Evolutionary conservation across 2,888 invertebrate genomes (phyloP).

Genomic region (Timema podura): DNA sequence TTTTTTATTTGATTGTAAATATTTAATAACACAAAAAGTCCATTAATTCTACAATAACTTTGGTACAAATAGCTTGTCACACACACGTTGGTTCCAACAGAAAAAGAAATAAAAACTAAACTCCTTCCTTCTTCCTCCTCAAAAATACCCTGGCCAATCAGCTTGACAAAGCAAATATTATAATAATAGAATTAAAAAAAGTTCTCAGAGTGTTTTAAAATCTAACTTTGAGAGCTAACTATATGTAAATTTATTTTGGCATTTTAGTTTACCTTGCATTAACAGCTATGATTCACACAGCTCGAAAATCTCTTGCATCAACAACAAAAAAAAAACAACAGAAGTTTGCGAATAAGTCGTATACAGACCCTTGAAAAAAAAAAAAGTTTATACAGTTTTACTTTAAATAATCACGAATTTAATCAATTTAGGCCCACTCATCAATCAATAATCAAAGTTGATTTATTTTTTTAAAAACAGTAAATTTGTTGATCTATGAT

Average conservation of each 20-base stretch:
- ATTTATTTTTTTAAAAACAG: too few species aligned
- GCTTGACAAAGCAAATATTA: slow-evolving; percentile 13
- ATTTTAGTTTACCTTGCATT: background rate
- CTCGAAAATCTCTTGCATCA: too few species aligned
- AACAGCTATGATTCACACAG: too few species aligned
- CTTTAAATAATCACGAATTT: too few species aligned
- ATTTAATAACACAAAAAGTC: slow-evolving; percentile 34
- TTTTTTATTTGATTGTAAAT: slow-evolving; percentile 27
- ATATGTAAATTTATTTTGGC: slow-evolving; percentile 3
- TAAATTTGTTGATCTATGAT: too few species aligned
- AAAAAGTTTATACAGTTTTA: too few species aligned
- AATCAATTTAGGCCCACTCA: too few species aligned
- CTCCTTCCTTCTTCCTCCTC: background rate
- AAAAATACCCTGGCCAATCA: slow-evolving; percentile 9
- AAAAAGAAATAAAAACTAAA: background rate
- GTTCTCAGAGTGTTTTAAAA: slow-evolving; percentile 7
- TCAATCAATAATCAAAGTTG: too few species aligned
- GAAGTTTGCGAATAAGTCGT: too few species aligned
- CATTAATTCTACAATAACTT: slow-evolving; percentile 33
- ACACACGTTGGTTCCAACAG: slow-evolving; percentile 12
- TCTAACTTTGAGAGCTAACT: background rate
- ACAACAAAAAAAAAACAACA: too few species aligned
- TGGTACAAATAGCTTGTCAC: slow-evolving; percentile 32
- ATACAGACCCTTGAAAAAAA: too few species aligned
- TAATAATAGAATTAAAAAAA: slow-evolving; percentile 9